Conservation (phyloP, 2,113 vertebrate genomes). For the Phaethon lepturus region DNA sequence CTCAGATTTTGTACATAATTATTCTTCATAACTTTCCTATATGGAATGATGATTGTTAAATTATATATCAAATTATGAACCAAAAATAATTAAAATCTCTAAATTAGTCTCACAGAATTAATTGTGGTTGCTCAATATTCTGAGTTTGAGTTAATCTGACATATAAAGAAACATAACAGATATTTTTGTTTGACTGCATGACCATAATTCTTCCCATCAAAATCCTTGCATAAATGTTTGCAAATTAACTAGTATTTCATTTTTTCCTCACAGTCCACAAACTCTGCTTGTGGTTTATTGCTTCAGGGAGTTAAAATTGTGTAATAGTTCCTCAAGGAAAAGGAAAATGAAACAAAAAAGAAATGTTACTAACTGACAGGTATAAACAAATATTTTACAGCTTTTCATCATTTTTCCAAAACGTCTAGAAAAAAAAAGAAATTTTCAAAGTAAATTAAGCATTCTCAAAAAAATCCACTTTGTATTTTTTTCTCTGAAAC, state of each 20-base stretch:
- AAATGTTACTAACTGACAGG: neutral
- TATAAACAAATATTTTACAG: neutral
- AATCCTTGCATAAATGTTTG: neutral
- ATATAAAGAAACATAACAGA: neutral
- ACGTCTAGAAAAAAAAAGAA: neutral
- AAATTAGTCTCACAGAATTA: neutral
- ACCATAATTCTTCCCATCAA: neutral
- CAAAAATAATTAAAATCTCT: neutral
- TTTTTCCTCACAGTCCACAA: neutral
- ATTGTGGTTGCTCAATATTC: neutral
- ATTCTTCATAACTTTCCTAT: neutral
- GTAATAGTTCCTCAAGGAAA: neutral
- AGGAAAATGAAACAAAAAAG: neutral
- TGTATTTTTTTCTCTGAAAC: neutral
- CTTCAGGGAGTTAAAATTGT: neutral
- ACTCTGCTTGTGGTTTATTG: neutral
- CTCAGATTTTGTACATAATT: neutral
- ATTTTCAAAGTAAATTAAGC: neutral
- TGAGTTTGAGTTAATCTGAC: neutral
- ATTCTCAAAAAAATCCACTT: neutral
- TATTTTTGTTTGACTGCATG: neutral
- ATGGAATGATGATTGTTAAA: neutral
- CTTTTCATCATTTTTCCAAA: neutral
- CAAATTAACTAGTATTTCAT: neutral
- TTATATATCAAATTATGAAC: neutral